Evolutionary conservation across 2,888 invertebrate species (phyloP), one percentile per base, ranked within the genome.

Genomic region (Sinhomidia bicolor): DNA sequence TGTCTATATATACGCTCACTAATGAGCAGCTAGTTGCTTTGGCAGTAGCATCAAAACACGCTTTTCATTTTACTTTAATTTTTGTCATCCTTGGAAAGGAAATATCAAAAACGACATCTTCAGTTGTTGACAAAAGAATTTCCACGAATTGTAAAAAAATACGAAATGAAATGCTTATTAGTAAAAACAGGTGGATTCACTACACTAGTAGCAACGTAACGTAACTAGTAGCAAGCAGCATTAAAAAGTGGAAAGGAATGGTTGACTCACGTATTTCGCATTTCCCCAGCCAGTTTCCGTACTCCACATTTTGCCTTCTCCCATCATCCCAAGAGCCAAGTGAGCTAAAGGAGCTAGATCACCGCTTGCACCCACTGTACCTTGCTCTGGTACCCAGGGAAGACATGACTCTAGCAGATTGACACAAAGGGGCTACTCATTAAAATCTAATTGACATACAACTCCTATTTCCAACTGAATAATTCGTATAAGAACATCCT

Each of bases 221-320:
- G n/a, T n/a, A n/a, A n/a, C n/a, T n/a, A n/a, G n/a, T n/a, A n/a
- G n/a, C n/a, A n/a, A n/a, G n/a, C n/a, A n/a, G n/a, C n/a, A n/a
- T n/a, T n/a, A 60, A 26, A 17, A 41, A 26, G 20, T 29, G 32
- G 36, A 17, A 14, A 65, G 32, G 65, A 65, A 29, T 17, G 12
- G n/a, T n/a, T 12, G 71, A 90, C 92, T 92, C 92, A 95, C 95
- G 91, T 94, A 94, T 93, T 94, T 94, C 10, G 95, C 95, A 83
- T 95, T 94, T 20, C 94, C 94, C 95, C 95, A 95, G n/a, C 95
- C 95, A 47, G 95, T 95, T 91, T 94, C 94, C 0, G 95, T 95
- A 91, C 95, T 95, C 95, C 95, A 96, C 95, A 96, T 95, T 92
- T 94, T 94, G 0, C 96, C 96, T 93, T 96, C 95, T 12, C 96